Evolutionary conservation across 2,888 invertebrate genomes (phyloP).

Genomic region (Melolontha melolontha): DNA sequence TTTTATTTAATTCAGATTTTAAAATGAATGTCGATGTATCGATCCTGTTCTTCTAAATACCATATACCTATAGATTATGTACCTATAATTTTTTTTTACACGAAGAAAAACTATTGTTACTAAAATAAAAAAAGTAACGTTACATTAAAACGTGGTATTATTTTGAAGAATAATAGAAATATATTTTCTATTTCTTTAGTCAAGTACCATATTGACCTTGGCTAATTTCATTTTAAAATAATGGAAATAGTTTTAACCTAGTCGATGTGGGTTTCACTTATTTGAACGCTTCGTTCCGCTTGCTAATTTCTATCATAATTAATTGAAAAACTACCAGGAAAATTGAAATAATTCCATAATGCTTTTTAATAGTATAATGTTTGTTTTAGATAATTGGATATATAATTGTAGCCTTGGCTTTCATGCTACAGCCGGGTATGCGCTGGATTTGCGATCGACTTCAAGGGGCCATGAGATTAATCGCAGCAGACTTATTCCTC

Average conservation of each 20-base stretch:
- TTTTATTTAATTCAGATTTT: too few relatives aligned
- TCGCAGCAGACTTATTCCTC: constrained; percentile 82
- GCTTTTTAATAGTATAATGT: constrained; percentile 25
- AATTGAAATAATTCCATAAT: constrained; percentile 29
- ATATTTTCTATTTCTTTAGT: too few relatives aligned
- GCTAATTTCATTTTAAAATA: too few relatives aligned
- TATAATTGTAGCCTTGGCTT: constrained; percentile 77
- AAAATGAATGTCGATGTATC: too few relatives aligned
- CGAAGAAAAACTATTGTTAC: too few relatives aligned
- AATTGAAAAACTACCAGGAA: constrained; percentile 35
- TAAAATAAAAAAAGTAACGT: background rate
- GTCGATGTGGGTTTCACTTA: constrained; percentile 15
- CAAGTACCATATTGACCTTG: too few relatives aligned
- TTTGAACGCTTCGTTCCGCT: constrained; percentile 4
- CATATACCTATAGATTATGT: too few relatives aligned
- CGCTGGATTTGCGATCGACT: constrained; percentile 77
- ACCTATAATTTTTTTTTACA: too few relatives aligned
- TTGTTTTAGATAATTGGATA: constrained; percentile 79
- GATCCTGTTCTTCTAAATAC: too few relatives aligned
- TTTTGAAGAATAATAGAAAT: background rate
- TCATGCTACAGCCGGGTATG: constrained; percentile 80
- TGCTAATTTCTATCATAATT: constrained; percentile 19
- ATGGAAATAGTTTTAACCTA: background rate
- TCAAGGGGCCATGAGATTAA: constrained; percentile 74
- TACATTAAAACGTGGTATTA: background rate